Evolutionary conservation across 1,140 invertebrate genomes (phyloP), one percentile per base, ranked within the genome.

Genomic region (Drosophila bifasciata): DNA sequence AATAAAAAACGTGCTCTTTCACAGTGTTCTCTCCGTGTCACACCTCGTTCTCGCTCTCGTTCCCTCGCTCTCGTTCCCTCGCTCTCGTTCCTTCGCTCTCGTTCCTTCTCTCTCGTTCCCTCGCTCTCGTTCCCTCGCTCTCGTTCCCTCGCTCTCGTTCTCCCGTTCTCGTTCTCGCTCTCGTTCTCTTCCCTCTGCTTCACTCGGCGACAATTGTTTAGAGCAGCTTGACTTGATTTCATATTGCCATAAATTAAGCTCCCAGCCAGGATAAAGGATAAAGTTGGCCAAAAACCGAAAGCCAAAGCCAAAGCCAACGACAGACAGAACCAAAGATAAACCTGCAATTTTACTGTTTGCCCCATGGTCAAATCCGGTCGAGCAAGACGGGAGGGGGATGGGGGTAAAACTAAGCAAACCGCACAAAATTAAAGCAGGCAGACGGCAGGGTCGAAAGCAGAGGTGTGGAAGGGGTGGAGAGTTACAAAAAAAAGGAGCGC

Each of bases 351-450:
- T 55, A 66, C 45, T 44, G 57, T 28, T 28, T 21, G 52, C 39
- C 39, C 23, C 5, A 15, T 36, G 32, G 32, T 36, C 32, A 36
- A 4, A 5, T 3, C 32, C 45, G 57, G n/a, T 15, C 8, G n/a
- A 51, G 36, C 3, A 39, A 39, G 7, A 40, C 4, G 19, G 13
- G 36, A 9, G 5, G 9, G 1, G 13, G 1, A 8, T 3, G 15
- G 15, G 21, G 40, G 39, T 17, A 51, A 17, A 52, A 25, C 50
- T 32, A 51, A 55, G 45, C 19, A 51, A 69, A 76, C 64, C 73
- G 64, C 74, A 69, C 57, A 32, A 76, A 76, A 76, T 76, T 76
- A 76, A 55, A 76, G 58, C 66, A 69, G 64, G 61, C 57, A 61
- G 56, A 41, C 50, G 50, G 32, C 23, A 23, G 16, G 17, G 55